Evolutionary conservation across 2,888 invertebrate species (phyloP).

Genomic region (Phrixothrix hirtus): DNA sequence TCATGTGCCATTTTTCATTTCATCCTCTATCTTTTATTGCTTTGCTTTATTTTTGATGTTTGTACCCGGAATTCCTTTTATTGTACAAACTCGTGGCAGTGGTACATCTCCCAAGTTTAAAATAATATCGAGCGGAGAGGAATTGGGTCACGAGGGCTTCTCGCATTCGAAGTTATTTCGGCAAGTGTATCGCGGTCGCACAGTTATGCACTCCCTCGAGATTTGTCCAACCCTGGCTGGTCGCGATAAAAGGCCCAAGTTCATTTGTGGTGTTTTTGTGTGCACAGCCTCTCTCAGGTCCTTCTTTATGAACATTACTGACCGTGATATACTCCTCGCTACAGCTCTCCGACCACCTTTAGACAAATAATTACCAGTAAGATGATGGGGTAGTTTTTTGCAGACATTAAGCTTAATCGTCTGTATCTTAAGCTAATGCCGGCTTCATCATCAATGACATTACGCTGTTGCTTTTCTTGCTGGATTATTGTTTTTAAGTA

Average conservation of each 20-base stretch:
- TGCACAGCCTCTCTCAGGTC: conserved; percentile 25
- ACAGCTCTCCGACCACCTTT: conserved; percentile 1
- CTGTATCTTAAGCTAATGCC: too few species aligned
- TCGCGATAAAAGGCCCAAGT: conserved; percentile 35
- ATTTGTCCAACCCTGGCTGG: conserved; percentile 33
- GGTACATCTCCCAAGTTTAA: conserved; percentile 23
- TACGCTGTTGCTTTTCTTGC: too few species aligned
- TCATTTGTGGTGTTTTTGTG: conserved; percentile 35
- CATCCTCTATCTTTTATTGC: conserved; percentile 24
- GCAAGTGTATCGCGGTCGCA: conserved; percentile 29
- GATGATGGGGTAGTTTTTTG: background rate
- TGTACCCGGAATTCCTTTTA: conserved; percentile 13
- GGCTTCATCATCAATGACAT: too few species aligned
- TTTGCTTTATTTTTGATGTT: conserved; percentile 23
- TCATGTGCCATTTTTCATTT: conserved; percentile 24
- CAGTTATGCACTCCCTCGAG: conserved; percentile 33
- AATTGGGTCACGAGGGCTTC: too few species aligned
- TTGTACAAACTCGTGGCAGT: conserved; percentile 11
- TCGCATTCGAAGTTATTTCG: conserved; percentile 29
- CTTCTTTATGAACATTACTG: conserved; percentile 21
- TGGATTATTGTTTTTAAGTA: too few species aligned
- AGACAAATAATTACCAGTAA: conserved; percentile 3
- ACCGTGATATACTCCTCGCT: conserved; percentile 8
- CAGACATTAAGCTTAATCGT: background rate
- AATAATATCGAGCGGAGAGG: too few species aligned